phyloP scores from a whole-genome alignment of 64 coral and sea anemone species.

The Hydrozoanthus tunicans region DNA sequence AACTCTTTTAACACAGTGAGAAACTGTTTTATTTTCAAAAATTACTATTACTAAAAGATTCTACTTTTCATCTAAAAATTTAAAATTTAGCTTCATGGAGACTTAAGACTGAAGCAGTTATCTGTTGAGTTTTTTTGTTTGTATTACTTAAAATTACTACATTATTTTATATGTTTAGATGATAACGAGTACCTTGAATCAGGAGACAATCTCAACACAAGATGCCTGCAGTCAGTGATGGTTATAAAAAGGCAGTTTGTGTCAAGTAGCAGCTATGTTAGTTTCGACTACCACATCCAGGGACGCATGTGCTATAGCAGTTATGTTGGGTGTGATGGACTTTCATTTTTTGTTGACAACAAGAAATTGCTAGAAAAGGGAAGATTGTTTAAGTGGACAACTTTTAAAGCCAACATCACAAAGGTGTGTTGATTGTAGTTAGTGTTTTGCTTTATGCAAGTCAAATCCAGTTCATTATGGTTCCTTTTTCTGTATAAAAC shows the following conservation, averaged over 20 bases:
- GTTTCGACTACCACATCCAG: conserved; percentile 30
- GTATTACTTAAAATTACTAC: neutral
- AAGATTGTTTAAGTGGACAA: conserved; percentile 27
- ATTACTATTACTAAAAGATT: too few species aligned
- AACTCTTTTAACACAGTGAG: too few species aligned
- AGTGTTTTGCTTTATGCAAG: too few species aligned
- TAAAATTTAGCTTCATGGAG: too few species aligned
- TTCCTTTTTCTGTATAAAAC: too few species aligned
- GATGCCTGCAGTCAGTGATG: conserved; percentile 49
- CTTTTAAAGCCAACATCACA: conserved; percentile 41
- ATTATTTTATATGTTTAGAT: neutral
- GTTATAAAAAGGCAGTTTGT: conserved; percentile 31
- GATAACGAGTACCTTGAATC: conserved; percentile 33
- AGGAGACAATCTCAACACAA: conserved; percentile 22
- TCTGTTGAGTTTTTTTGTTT: too few species aligned
- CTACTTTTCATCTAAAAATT: too few species aligned
- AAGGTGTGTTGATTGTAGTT: neutral
- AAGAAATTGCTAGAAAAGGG: neutral
- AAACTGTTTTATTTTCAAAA: too few species aligned
- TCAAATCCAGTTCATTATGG: too few species aligned
- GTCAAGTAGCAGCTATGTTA: conserved; percentile 15
- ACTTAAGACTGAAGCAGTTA: too few species aligned
- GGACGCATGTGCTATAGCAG: conserved; percentile 44
- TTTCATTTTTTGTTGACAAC: conserved; percentile 17
- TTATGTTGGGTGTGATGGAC: conserved; percentile 48